Evolutionary conservation across 2,797 vertebrate species (phyloP), one percentile per base, ranked within the genome.

Genomic region (Sylvia borin): DNA sequence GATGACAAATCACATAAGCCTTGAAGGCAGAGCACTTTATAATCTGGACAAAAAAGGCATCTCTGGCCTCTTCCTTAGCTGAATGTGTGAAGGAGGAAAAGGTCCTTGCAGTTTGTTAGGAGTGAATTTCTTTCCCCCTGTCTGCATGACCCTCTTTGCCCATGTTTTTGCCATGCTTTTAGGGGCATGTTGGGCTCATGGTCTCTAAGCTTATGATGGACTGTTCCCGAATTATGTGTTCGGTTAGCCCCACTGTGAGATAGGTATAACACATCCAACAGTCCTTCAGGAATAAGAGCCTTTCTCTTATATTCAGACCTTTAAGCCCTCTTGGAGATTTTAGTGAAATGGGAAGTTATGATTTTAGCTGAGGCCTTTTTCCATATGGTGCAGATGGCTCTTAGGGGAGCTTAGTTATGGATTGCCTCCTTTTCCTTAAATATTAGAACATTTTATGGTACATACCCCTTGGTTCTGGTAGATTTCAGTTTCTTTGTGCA

Each of bases 141-240:
- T 15, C 19, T 34, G 4, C 9, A 5, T 54, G 61, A 45, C 34
- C n/a, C 43, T 75, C 36, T 89, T 85, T 32, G 51, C 31, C 32
- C 19, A 8, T 27, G 24, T 20, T 53, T 83, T 88, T 89, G 31
- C 16, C 50, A 1, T 81, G 27, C n/a, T 64, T 70, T 82, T 32
- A 58, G 36, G 43, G 45, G 9, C 12, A 12, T 16, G 15, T 58
- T 66, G 22, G 19, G 13, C 1, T 6, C 2, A 2, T 9, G 4
- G 9, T 38, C 19, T 67, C n/a, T 54, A 61, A 64, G 48, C 11
- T 43, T 51, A 10, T 40, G 24, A 32, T 62, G 31, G 25, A 22
- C 57, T 57, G 11, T 61, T 91, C 57, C 61, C 16, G 78, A 71
- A 67, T 67, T 22, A 19, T 20, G 18, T 66, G 29, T 84, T 91